Base-by-base conservation (phyloP, 2,797 vertebrate genomes). In the Lemur catta region DNA sequence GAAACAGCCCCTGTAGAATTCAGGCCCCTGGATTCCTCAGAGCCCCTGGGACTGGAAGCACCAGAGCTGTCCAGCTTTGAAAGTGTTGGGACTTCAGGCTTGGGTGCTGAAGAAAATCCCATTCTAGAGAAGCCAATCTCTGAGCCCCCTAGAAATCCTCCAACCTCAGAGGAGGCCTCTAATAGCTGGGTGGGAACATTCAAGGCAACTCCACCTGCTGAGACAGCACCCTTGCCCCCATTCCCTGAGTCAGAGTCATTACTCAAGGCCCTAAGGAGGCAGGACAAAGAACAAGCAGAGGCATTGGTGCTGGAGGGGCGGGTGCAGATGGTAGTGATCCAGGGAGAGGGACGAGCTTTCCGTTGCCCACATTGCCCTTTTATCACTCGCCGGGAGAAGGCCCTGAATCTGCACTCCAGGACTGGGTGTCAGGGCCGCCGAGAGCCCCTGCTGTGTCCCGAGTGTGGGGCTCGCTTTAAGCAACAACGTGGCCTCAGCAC, bases 301-400 rank as follows among this genome's bases (percentile, higher is more conserved):
- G 98, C 99, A 0, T 98, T 99, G 97, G 99, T 99, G 38, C 97
- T 99, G 94, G 99, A 99, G 92, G 99, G 99, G 7, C 98, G 99
- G 20, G 99, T 99, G 67, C 99, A 99, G 97, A 99, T 99, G 99
- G 98, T 99, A 14, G 99, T 99, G 94, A 99, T 99, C 75, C 99
- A 99, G 88, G 98, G 98, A 0, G 98, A 98, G 61, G 98, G 98
- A 26, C 98, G 87, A 28, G 95, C 99, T 65, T 99, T 99, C 96
- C 98, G 89, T 75, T 99, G 99, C 0, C 98, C 99, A 11, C 98
- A 98, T 52, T 99, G 99, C 96, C 99, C 99, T 0, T 99, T 99
- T 55, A 96, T 99, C 43, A 99, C 99, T 0, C 98, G 98, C 59
- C 99, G 99, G 91, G 99, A 99, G 96, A 98, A 98, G 0, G 98